phyloP scores from a whole-genome alignment of 2,113 vertebrate genomes.

The Etheostoma spectabile region DNA sequence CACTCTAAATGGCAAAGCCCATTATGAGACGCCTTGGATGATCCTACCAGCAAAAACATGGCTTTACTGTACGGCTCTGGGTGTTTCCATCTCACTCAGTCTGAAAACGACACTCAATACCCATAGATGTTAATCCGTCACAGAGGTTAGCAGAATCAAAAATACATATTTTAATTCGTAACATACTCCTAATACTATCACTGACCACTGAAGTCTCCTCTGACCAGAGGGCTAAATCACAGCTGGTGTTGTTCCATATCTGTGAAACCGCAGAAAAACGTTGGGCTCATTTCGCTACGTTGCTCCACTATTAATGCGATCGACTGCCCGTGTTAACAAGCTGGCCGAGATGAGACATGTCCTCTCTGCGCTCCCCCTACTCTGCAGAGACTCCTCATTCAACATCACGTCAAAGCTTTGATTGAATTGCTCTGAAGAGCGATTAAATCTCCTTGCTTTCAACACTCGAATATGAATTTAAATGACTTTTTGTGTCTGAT shows the following conservation, averaged over 20 bases:
- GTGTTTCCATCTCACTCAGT: background rate
- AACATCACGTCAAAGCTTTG: conserved; percentile 4
- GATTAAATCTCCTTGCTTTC: background rate
- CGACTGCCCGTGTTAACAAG: conserved; percentile 4
- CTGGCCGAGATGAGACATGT: conserved; percentile 9
- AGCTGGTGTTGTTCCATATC: background rate
- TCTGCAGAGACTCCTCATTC: background rate
- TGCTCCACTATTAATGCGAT: conserved; percentile 12
- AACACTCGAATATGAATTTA: background rate
- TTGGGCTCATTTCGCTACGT: background rate
- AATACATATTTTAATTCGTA: background rate
- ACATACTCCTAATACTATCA: background rate
- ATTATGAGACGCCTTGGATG: conserved; percentile 41
- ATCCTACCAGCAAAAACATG: conserved; percentile 41
- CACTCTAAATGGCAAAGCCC: conserved; percentile 42
- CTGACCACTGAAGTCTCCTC: background rate
- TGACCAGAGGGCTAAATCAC: background rate
- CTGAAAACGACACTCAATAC: background rate
- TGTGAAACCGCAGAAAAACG: background rate
- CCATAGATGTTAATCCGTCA: background rate
- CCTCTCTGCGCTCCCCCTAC: background rate
- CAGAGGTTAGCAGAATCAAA: background rate
- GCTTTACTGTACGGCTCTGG: conserved; percentile 53
- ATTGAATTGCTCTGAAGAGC: background rate
- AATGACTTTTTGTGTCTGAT: conserved; percentile 4